Percentiles rank a stretch among this genome's conserved stretches.
Evolutionary conservation across 2,888 invertebrate genomes (phyloP).

Genomic region (Lasioglossum malachurum): DNA sequence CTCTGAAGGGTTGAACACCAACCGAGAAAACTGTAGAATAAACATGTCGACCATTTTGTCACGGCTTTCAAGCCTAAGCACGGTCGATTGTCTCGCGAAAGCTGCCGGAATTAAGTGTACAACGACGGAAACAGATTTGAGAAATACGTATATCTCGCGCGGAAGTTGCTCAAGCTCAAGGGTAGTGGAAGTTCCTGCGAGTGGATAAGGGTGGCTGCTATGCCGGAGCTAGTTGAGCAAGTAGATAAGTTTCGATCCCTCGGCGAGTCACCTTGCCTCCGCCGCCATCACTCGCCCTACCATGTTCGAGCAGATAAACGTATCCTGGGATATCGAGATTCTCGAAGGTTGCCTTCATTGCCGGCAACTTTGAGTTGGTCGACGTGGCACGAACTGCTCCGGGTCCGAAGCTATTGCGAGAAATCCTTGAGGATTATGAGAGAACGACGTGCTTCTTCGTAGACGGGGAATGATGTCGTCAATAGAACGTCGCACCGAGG

Average conservation of each 20-base stretch:
- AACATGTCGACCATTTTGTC: slow-evolving; percentile 28
- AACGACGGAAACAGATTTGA: slow-evolving; percentile 77
- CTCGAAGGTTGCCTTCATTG: slow-evolving; percentile 65
- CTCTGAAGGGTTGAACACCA: background rate
- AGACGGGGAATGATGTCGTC: slow-evolving; percentile 32
- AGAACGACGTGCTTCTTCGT: slow-evolving; percentile 53
- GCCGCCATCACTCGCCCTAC: slow-evolving; percentile 75
- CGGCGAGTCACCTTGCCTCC: slow-evolving; percentile 78
- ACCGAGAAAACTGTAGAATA: background rate
- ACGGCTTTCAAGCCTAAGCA: slow-evolving; percentile 26
- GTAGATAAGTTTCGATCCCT: slow-evolving; percentile 84
- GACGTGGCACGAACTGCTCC: slow-evolving; percentile 59
- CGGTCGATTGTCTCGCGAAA: slow-evolving; percentile 41
- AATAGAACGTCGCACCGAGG: slow-evolving; percentile 16
- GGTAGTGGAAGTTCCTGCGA: slow-evolving; percentile 77
- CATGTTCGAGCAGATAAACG: slow-evolving; percentile 76
- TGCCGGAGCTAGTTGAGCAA: slow-evolving; percentile 82
- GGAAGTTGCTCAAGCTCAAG: slow-evolving; percentile 76
- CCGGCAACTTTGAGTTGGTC: slow-evolving; percentile 65
- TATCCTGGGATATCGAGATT: slow-evolving; percentile 73
- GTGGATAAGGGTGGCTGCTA: slow-evolving; percentile 80
- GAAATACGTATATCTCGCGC: slow-evolving; percentile 79
- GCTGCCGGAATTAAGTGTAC: slow-evolving; percentile 69
- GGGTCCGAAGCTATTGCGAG: slow-evolving; percentile 52
- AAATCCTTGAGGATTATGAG: slow-evolving; percentile 68